Base-by-base conservation (phyloP, 2,797 vertebrate species). In the Rhinoraja longicauda region DNA sequence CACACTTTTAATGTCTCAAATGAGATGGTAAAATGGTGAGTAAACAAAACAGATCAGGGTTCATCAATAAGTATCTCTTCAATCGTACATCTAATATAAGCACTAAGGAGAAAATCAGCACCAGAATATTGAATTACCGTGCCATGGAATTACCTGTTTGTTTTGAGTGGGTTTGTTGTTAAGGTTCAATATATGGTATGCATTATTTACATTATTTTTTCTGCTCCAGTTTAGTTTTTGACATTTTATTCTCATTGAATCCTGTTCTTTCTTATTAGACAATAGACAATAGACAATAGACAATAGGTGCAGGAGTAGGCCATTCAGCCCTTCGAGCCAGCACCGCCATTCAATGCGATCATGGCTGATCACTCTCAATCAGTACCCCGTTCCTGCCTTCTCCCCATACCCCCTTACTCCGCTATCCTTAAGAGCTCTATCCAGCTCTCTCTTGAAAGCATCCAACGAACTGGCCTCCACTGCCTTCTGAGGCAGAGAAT, bases 91-190 rank as follows among this genome's bases (percentile, higher is more conserved):
- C 39, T 39, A 75, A 3, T 73, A 29, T 73, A 39, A 21, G 45
- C 67, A n/a, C 3, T 53, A 53, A 53, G 70, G 17, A 67, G 4
- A 39, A 73, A 45, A 91, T 73, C 90, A 73, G 70, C 67, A 91
- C 67, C 4, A 73, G 32, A 26, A 9, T 4, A 26, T 29, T 53
- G 90, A 62, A 91, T 73, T 53, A n/a, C 24, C 73, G 45, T 45
- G 9, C 26, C 53, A 62, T 12, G 13, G 26, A 91, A 53, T 73
- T 91, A 32, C 70, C 73, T 67, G 45, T 90, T 72, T 36, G 70
- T 9, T 73, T 29, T 91, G 36, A 53, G 90, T 91, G 67, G 39
- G 36, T 91, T 73, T 91, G 90, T 73, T 90, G 90, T 73, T 73
- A 91, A 72, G 72, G 67, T 32, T 91, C 90, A 91, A 70, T 73